phyloP scores from a whole-genome alignment of 2,113 vertebrate species.

The Anolis sagrei region DNA sequence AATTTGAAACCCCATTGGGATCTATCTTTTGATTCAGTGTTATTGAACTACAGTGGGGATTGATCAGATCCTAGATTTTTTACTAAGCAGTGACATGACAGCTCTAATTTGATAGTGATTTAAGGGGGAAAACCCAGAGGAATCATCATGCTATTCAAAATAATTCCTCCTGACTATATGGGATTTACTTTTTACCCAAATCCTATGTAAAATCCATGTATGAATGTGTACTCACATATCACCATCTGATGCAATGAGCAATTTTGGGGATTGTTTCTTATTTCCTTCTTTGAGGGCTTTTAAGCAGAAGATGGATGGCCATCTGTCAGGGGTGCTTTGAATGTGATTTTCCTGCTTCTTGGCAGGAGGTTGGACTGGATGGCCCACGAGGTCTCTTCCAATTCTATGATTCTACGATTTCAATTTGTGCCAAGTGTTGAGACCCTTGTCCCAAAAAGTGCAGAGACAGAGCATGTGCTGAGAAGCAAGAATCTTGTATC shows the following conservation, averaged over 20 bases:
- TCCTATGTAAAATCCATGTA: no score
- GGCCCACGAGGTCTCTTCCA: no score
- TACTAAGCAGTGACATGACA: neutral
- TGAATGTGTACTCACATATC: no score
- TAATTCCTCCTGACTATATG: neutral
- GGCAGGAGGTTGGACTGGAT: no score
- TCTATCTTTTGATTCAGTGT: neutral
- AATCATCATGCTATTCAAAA: neutral
- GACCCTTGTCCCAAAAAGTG: neutral
- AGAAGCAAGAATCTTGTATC: neutral
- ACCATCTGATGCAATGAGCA: neutral
- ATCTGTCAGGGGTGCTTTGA: no score
- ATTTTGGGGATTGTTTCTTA: neutral
- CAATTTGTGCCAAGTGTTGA: neutral
- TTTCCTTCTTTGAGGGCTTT: no score
- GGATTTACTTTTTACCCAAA: no score
- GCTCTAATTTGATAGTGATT: neutral
- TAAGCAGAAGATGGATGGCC: no score
- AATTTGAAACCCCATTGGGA: neutral
- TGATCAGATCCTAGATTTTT: neutral
- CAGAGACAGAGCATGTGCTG: neutral
- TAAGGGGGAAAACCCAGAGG: no score
- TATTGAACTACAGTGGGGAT: neutral
- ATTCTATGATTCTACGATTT: no score
- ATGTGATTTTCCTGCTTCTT: no score